Percentiles rank a stretch among this genome's conserved stretches.
Conservation (phyloP, 2,797 vertebrate genomes). For the Notolepis coatsorum region DNA sequence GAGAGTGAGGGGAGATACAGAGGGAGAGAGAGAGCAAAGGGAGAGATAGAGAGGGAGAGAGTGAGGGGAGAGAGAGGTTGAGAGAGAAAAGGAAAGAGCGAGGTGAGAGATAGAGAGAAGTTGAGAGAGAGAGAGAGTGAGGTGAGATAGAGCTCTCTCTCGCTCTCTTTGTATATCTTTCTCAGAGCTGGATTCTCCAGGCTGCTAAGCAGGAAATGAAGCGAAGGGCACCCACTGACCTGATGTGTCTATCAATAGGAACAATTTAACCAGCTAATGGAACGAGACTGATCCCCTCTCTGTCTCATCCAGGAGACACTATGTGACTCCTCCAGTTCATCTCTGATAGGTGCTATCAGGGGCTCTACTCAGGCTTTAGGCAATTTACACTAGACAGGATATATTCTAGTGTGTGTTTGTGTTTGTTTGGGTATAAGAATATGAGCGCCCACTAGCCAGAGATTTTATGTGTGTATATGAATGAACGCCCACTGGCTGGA, state of each 20-base stretch:
- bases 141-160: constrained; percentile 7
- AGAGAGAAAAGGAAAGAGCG: constrained; percentile 21
- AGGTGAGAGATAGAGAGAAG: too few relatives aligned
- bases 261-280: constrained; percentile 75
- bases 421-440: too few relatives aligned
- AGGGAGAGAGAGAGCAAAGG: constrained; percentile 46
- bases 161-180: constrained; percentile 47
- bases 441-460: too few relatives aligned
- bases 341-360: constrained; percentile 65
- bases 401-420: constrained; percentile 32
- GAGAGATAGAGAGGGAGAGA: background rate
- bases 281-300: constrained; percentile 55
- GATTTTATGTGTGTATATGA: too few relatives aligned
- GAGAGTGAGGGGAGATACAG: too few relatives aligned
- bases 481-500: too few relatives aligned
- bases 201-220: constrained; percentile 72
- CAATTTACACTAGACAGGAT: constrained; percentile 46
- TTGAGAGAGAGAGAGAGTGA: background rate
- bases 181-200: constrained; percentile 38
- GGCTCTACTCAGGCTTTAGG: constrained; percentile 40
- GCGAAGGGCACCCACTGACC: constrained; percentile 68
- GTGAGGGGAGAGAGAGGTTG: constrained; percentile 19
- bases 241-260: constrained; percentile 62
- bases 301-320: constrained; percentile 30
- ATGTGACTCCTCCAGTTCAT: constrained; percentile 58